These are phyloP conservation scores for Pogonocichla stellata DNA, from an alignment of 2,113 vertebrate genomes.

Conservation along the genomic window DNA sequence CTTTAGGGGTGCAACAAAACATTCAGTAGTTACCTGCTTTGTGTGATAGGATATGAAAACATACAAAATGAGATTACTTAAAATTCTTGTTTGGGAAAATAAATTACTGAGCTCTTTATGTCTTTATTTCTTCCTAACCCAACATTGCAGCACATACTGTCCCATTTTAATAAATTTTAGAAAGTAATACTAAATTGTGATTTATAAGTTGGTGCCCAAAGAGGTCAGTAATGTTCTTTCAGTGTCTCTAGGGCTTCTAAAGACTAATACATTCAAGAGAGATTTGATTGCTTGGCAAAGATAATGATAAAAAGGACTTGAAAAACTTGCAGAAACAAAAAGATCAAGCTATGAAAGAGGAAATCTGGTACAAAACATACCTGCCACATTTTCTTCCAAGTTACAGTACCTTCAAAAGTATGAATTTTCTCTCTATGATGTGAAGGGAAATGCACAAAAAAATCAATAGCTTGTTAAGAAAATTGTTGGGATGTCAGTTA, in stretches of 20 bases:
- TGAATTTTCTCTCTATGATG: not conserved
- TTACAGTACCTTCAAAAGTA: not conserved
- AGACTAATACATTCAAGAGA: not conserved
- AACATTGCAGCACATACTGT: not conserved
- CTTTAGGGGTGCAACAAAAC: not conserved
- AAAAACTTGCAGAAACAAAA: not conserved
- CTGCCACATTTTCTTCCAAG: not conserved
- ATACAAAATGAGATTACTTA: not conserved
- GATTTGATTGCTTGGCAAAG: not conserved
- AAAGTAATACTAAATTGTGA: not conserved
- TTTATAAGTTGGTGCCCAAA: not conserved
- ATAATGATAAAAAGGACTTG: not conserved
- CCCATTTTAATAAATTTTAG: not conserved
- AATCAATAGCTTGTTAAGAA: constrained; percentile 25
- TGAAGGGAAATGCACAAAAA: constrained; percentile 4
- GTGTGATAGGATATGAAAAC: not conserved
- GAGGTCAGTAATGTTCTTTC: not conserved
- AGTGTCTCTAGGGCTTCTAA: not conserved
- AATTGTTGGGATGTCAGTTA: not conserved
- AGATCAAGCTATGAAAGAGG: not conserved
- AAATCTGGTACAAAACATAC: not conserved
- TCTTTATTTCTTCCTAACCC: not conserved
- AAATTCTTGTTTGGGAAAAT: not conserved
- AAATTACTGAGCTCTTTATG: not conserved
- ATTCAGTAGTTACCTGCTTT: not conserved